phyloP scores from a whole-genome alignment of 2,888 invertebrate species.

The Andrena trimmerana region DNA sequence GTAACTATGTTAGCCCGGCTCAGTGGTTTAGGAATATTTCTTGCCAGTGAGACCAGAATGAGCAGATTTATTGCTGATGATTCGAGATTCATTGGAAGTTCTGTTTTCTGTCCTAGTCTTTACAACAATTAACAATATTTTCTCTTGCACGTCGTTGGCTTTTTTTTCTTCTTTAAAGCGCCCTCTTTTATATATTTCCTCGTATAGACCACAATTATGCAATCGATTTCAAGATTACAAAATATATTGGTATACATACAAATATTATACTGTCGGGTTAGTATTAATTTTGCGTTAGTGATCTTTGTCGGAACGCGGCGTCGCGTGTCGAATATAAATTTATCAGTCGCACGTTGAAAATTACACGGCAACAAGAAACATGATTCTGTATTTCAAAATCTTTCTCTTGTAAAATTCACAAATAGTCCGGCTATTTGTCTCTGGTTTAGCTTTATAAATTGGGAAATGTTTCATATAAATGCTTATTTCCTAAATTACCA shows the following conservation, averaged over 20 bases:
- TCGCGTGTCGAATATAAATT: slow-evolving; percentile 33
- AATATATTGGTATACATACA: slow-evolving; percentile 54
- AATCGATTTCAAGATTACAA: slow-evolving; percentile 52
- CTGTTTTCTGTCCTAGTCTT: slow-evolving; percentile 63
- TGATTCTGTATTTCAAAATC: slow-evolving; percentile 25
- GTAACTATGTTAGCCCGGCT: slow-evolving; percentile 19
- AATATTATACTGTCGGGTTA: slow-evolving; percentile 33
- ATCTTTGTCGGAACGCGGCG: slow-evolving; percentile 16
- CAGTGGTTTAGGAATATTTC: slow-evolving; percentile 14
- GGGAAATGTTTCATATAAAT: slow-evolving; percentile 55
- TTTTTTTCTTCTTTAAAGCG: not conserved
- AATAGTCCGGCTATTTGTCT: slow-evolving; percentile 50
- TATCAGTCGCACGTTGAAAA: slow-evolving; percentile 38
- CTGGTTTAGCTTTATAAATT: slow-evolving; percentile 31
- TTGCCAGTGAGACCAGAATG: slow-evolving; percentile 52
- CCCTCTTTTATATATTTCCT: slow-evolving; percentile 5
- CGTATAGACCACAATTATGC: slow-evolving; percentile 29
- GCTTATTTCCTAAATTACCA: slow-evolving; percentile 49
- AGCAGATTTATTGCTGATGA: slow-evolving; percentile 74
- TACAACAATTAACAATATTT: slow-evolving; percentile 46
- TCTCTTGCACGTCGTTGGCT: slow-evolving; percentile 9
- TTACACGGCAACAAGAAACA: slow-evolving; percentile 43
- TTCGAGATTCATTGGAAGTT: slow-evolving; percentile 58
- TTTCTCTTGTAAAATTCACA: slow-evolving; percentile 30
- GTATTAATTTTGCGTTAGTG: slow-evolving; percentile 30